phyloP scores from a whole-genome alignment of 2,888 invertebrate genomes.

The Calameuta idolon region DNA sequence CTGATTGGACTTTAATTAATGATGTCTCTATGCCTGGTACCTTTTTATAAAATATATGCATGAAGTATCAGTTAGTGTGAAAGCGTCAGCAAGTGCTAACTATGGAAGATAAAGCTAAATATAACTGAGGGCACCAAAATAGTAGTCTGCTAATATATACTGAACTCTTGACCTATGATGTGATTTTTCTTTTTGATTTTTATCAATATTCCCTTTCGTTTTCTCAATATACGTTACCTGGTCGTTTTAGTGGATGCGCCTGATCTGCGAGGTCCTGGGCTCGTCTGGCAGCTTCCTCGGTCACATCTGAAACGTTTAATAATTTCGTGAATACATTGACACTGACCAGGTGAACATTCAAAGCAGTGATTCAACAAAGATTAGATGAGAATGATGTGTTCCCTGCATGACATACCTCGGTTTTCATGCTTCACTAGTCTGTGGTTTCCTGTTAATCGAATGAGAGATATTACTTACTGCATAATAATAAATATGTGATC shows the following conservation, averaged over 20 bases:
- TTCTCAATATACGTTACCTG: slow-evolving; percentile 54
- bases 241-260: slow-evolving; percentile 43
- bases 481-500: slow-evolving; percentile 47
- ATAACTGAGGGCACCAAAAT: slow-evolving; percentile 67
- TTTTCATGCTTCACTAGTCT: slow-evolving; percentile 65
- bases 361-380: slow-evolving; percentile 66
- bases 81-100: slow-evolving; percentile 67
- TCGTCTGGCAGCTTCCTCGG: slow-evolving; percentile 62
- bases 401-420: slow-evolving; percentile 65
- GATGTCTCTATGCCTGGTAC: neutral
- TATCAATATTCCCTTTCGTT: slow-evolving; percentile 8
- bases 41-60: slow-evolving; percentile 62
- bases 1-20: neutral
- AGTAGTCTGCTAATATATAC: slow-evolving; percentile 52
- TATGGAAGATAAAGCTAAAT: slow-evolving; percentile 68
- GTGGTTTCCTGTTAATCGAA: slow-evolving; percentile 65
- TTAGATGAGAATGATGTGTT: slow-evolving; percentile 66
- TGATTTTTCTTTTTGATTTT: slow-evolving; percentile 6
- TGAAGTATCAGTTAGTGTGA: slow-evolving; percentile 61
- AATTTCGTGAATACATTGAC: slow-evolving; percentile 25
- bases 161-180: slow-evolving; percentile 53
- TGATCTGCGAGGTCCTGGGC: slow-evolving; percentile 58
- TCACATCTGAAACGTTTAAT: slow-evolving; percentile 59
- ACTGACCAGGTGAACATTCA: slow-evolving; percentile 52
- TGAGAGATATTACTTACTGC: slow-evolving; percentile 59